phyloP scores from a whole-genome alignment of 2,113 vertebrate species.

The Hystrix brachyura region DNA sequence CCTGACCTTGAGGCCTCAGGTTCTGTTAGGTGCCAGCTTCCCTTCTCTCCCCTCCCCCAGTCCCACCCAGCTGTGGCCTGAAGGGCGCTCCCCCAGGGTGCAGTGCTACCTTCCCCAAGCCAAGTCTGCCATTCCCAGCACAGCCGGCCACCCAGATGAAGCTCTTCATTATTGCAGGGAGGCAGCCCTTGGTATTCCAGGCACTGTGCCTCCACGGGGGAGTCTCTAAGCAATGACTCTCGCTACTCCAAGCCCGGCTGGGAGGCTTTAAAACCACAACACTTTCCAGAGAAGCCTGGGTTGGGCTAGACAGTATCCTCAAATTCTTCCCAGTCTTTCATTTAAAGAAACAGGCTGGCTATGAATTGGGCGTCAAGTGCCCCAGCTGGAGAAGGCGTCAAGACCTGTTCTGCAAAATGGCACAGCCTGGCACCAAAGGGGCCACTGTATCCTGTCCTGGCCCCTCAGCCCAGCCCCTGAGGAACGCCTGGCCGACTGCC shows the following conservation, averaged over 20 bases:
- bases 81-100: not conserved
- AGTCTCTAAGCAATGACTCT: constrained; percentile 72
- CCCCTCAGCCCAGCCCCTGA: not conserved
- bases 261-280: constrained; percentile 60
- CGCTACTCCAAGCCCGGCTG: constrained; percentile 63
- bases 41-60: not conserved
- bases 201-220: not conserved
- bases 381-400: not conserved
- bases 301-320: not conserved
- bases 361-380: not conserved
- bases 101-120: constrained; percentile 35
- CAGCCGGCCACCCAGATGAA: constrained; percentile 61
- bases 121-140: constrained; percentile 56
- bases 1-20: constrained; percentile 32
- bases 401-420: not conserved
- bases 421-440: not conserved
- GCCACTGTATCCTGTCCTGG: not conserved
- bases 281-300: not conserved
- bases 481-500: not conserved
- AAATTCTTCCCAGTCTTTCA: not conserved
- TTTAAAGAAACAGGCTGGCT: constrained; percentile 21
- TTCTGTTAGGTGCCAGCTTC: not conserved
- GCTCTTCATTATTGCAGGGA: not conserved
- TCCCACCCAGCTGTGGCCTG: constrained; percentile 36
- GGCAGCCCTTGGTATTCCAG: constrained; percentile 43